Conservation (phyloP, 2,888 invertebrate genomes). For the Trachelus troglodyta region DNA sequence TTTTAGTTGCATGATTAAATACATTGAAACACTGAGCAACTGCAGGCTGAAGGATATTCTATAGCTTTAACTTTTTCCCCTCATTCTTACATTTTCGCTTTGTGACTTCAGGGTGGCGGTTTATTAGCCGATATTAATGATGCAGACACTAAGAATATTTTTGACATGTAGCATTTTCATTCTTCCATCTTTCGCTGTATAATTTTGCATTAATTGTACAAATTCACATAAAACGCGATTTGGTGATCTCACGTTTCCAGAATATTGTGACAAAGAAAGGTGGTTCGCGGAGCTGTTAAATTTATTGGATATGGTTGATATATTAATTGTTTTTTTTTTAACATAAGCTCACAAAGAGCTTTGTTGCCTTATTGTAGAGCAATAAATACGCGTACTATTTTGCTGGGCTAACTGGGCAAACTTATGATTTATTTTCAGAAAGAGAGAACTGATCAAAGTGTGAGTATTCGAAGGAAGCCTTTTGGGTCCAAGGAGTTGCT, state of each 20-base stretch:
- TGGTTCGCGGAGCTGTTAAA: not conserved
- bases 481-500: constrained; percentile 46
- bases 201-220: not conserved
- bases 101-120: not conserved
- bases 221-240: not conserved
- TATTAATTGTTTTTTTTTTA: not conserved
- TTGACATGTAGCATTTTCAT: not conserved
- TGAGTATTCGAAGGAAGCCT: constrained; percentile 67
- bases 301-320: not conserved
- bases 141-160: not conserved
- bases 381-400: constrained; percentile 18
- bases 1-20: not conserved
- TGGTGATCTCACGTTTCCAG: not conserved
- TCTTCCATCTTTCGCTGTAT: not conserved
- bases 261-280: not conserved
- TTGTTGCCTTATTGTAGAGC: constrained; percentile 25
- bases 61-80: not conserved
- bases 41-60: not conserved
- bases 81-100: not conserved
- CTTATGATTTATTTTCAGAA: constrained; percentile 65
- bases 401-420: constrained; percentile 41
- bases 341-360: not conserved
- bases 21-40: not conserved
- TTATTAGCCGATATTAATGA: not conserved
- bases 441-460: constrained; percentile 66